Conservation (phyloP, 2,113 vertebrate species). For the Ceyx margarethae region DNA sequence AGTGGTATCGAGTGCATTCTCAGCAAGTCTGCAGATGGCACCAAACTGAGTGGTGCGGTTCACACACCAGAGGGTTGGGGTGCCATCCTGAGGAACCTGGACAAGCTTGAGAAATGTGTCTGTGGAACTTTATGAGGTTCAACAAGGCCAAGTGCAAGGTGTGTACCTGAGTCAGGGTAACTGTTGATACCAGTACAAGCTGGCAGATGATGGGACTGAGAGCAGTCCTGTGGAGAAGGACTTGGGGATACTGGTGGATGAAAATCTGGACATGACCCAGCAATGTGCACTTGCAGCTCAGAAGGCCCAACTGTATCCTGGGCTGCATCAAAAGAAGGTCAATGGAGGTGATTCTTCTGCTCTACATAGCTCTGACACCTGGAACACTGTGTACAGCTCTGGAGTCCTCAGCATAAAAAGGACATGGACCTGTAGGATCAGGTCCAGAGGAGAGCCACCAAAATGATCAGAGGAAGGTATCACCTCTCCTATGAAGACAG, state of each 20-base stretch:
- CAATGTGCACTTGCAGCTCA: background rate
- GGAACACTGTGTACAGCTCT: background rate
- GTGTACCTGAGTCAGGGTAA: background rate
- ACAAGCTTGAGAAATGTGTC: background rate
- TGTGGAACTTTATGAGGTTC: background rate
- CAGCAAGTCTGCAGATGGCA: background rate
- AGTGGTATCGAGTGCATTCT: background rate
- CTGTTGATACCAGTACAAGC: background rate
- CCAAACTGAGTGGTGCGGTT: no score
- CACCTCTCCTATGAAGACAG: background rate
- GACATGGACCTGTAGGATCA: background rate
- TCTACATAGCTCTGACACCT: background rate
- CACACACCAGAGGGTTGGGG: no score
- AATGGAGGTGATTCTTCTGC: background rate
- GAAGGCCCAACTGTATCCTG: background rate
- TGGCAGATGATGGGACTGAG: background rate
- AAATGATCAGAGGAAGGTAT: background rate
- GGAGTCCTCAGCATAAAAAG: background rate
- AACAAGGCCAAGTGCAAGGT: background rate
- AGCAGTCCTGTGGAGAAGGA: background rate
- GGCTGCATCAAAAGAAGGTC: background rate
- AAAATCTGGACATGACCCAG: background rate
- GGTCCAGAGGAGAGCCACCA: background rate
- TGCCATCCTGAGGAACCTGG: background rate
- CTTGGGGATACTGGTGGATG: background rate